Conservation (phyloP, 2,113 vertebrate species). For the Lophochroa leadbeateri region DNA sequence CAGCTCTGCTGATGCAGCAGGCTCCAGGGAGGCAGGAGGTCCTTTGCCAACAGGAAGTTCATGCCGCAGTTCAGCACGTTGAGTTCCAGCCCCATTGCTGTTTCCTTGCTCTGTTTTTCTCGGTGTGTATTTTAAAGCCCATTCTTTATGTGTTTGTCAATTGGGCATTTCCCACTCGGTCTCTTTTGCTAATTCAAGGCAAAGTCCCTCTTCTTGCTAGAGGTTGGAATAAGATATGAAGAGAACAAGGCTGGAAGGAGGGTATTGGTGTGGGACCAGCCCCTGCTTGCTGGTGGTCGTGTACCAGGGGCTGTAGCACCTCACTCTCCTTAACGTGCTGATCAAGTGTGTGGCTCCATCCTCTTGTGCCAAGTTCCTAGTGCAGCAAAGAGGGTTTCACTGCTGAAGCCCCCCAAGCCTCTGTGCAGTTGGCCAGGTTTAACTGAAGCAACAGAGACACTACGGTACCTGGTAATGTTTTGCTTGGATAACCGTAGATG, state of each 20-base stretch:
- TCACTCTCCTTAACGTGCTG: not conserved
- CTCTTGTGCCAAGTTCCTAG: fast-evolving
- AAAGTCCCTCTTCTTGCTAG: not conserved
- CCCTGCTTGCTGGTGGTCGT: not conserved
- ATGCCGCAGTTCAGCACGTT: fast-evolving
- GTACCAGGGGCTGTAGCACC: not conserved
- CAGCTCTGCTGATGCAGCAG: not conserved
- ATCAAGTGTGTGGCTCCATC: fast-evolving
- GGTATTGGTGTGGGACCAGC: not conserved
- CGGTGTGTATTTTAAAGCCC: not conserved
- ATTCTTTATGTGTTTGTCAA: not conserved
- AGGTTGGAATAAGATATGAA: too few relatives aligned
- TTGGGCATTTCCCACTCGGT: not conserved
- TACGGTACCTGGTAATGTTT: not conserved
- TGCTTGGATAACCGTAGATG: not conserved
- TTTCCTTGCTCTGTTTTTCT: not conserved
- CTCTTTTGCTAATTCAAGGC: not conserved
- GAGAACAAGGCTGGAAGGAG: not conserved
- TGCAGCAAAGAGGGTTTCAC: not conserved
- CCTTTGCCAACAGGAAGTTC: not conserved
- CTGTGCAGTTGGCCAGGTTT: not conserved
- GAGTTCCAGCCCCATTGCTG: not conserved
- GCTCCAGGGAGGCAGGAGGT: not conserved
- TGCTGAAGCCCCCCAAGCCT: not conserved
- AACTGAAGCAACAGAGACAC: not conserved